Conservation (phyloP, 2,113 vertebrate genomes). For the Pollachius pollachius region DNA sequence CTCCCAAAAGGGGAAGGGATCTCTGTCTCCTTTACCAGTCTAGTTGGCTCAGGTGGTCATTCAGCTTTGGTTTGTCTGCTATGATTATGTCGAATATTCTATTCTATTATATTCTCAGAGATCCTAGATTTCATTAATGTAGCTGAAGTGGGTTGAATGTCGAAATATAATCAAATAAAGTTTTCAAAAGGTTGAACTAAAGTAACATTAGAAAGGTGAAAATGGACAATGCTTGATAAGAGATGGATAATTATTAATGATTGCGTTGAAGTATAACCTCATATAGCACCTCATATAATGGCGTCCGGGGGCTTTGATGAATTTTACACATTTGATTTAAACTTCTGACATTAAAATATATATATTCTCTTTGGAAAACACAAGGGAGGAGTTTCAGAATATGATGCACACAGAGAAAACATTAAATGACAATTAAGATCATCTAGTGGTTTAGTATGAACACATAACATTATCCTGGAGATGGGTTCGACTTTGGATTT, state of each 20-base stretch:
- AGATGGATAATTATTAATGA: too few relatives aligned
- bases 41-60: slow-evolving; percentile 54
- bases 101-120: too few relatives aligned
- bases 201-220: background rate
- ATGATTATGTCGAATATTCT: slow-evolving; percentile 50
- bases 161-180: too few relatives aligned
- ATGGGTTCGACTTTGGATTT: background rate
- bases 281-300: background rate
- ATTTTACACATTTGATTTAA: background rate
- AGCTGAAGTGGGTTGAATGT: too few relatives aligned
- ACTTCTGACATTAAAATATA: background rate
- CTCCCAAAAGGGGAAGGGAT: background rate
- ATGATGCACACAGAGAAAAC: background rate
- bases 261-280: background rate
- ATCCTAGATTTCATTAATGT: too few relatives aligned
- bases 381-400: slow-evolving; percentile 8
- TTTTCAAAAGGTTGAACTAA: background rate
- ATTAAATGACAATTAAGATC: background rate
- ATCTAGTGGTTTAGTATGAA: background rate
- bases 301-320: background rate
- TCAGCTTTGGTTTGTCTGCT: slow-evolving; percentile 52
- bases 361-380: background rate
- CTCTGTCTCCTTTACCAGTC: slow-evolving; percentile 35
- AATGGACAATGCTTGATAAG: too few relatives aligned
- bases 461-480: background rate